These are phyloP conservation scores for Diarsia mendica DNA, from an alignment of 2,888 invertebrate genomes.

Conservation along the genomic window DNA sequence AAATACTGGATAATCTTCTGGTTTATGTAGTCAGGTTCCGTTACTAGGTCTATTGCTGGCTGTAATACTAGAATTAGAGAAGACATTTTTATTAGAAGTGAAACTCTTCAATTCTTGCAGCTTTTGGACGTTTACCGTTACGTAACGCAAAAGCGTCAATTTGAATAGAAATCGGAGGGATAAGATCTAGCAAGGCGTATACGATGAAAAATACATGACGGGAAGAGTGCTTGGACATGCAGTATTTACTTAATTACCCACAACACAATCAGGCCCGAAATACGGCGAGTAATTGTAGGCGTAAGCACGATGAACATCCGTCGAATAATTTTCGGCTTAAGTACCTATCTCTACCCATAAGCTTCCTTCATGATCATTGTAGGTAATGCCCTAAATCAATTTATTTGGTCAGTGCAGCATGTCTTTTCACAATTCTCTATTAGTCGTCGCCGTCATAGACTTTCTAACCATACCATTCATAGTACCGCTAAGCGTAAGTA, in stretches of 20 bases:
- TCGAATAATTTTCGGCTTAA: neutral
- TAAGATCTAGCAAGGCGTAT: neutral
- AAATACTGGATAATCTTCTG: conserved; percentile 96
- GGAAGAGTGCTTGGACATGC: neutral
- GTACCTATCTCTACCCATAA: neutral
- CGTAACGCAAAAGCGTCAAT: neutral
- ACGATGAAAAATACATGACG: neutral
- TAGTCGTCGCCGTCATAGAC: no score
- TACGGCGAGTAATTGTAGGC: neutral
- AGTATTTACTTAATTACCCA: neutral
- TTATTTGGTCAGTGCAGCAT: no score
- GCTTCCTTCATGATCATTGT: neutral
- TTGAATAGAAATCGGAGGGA: neutral
- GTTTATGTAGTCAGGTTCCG: conserved; percentile 97
- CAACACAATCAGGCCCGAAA: neutral
- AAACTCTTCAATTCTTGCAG: neutral
- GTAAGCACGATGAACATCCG: neutral
- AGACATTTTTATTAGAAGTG: neutral
- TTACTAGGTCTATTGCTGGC: conserved; percentile 95
- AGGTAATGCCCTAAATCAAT: neutral
- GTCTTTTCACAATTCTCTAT: no score
- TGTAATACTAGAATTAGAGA: conserved; percentile 92
- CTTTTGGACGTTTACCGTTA: neutral
- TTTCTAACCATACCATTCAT: neutral
- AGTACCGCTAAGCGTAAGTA: neutral